Evolutionary conservation across 2,113 vertebrate genomes (phyloP), one percentile per base, ranked within the genome.

Genomic region (Rhegmatorhina hoffmannsi): DNA sequence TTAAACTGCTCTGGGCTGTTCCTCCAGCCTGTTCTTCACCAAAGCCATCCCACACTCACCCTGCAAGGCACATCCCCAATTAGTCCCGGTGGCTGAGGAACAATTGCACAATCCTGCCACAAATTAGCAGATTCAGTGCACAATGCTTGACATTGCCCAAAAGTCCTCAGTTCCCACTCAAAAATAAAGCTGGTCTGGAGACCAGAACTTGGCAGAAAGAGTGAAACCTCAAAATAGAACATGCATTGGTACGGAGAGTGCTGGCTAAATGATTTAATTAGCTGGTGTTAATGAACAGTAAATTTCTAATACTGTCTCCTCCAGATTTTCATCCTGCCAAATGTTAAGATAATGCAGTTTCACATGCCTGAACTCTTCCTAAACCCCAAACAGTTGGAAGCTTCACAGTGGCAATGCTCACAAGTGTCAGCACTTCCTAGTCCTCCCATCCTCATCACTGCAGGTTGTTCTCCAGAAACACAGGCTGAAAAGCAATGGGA

Each of bases 401-500:
- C 29, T 50, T 29, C 79, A 28, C 0, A 19, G 67, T 0, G 53
- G 78, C 33, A 49, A 2, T 20, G 49, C 43, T 3, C 64, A 44
- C 64, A 14, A 67, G n/a, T 17, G 10, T 11, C 31, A 17, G 64
- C 2, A 10, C 36, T 38, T 8, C 17, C 2, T 1, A 19, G 49
- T 18, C 49, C 69, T 13, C 11, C 64, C 40, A 5, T 4, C 11
- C n/a, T 17, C 84, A 26, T 0, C 67, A 8, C 2, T 1, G 5
- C 62, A 58, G 40, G 46, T 9, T 36, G 44, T 28, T 36, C 84
- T 47, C 74, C 10, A 31, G 25, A 38, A 33, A 64, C 24, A 11
- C 3, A 0, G 5, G 4, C 0, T 40, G 63, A 36, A 84, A 73
- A 83, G 13, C 0, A 2, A 24, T 0, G 2, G 49, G 23, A 44